Evolutionary conservation across 2,113 vertebrate genomes (phyloP).

Genomic region (Pygoscelis antarcticus): DNA sequence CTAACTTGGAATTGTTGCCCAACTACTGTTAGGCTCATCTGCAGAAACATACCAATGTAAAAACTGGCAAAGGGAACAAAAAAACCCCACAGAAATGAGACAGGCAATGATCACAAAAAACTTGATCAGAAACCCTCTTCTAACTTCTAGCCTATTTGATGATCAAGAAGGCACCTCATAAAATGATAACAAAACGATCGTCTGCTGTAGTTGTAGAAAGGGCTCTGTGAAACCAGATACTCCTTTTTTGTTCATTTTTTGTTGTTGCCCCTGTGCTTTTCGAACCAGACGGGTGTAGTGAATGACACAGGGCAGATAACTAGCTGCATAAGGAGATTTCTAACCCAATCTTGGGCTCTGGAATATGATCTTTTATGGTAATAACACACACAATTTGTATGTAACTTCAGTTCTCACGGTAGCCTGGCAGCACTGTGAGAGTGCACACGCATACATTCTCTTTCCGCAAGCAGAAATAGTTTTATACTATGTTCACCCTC

Average conservation of each 20-base stretch:
- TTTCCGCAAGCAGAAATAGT: not conserved
- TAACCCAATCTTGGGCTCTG: not conserved
- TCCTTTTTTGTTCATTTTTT: not conserved
- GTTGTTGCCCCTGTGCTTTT: not conserved
- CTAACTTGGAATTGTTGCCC: not conserved
- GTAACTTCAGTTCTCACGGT: not conserved
- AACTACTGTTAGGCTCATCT: not conserved
- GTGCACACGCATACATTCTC: fast-evolving
- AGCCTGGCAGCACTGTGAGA: not conserved
- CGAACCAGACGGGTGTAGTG: fast-evolving
- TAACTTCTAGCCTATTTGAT: not conserved
- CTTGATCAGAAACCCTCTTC: not conserved
- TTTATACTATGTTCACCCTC: not conserved
- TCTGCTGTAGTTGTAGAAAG: not conserved
- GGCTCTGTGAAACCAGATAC: not conserved
- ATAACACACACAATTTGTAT: not conserved
- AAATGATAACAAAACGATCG: not conserved
- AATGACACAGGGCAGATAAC: not conserved
- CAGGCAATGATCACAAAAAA: not conserved
- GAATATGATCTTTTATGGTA: not conserved
- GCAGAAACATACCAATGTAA: not conserved
- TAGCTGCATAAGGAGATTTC: not conserved
- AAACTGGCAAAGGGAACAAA: not conserved
- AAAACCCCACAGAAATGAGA: not conserved
- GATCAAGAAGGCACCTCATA: not conserved